Conservation (phyloP, 1,140 invertebrate species). For the Platorchestia sp. region DNA sequence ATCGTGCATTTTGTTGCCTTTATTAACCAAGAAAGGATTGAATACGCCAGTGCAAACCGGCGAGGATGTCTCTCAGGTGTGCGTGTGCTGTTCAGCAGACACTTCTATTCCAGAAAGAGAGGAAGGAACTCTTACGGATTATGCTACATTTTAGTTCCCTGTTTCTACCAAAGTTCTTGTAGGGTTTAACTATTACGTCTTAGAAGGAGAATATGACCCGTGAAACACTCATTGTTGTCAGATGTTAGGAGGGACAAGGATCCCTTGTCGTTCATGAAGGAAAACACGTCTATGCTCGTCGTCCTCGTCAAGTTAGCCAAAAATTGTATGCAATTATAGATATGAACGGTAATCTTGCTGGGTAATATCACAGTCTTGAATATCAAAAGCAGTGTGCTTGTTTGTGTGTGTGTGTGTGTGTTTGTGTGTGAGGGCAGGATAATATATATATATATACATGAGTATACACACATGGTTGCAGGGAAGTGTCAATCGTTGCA, state of each 20-base stretch:
- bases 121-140: conserved; percentile 8
- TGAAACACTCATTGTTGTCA: conserved; percentile 45
- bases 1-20: not conserved
- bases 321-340: conserved; percentile 36
- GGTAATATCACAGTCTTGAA: not conserved
- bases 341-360: conserved; percentile 1
- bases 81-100: not conserved
- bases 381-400: not conserved
- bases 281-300: conserved; percentile 40
- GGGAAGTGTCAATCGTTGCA: not conserved
- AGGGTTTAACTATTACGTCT: conserved; percentile 51
- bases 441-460: no score
- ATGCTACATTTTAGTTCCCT: conserved; percentile 22
- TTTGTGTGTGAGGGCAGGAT: no score
- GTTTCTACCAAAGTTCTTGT: conserved; percentile 49
- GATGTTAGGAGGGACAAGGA: not conserved
- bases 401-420: not conserved
- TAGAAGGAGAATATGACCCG: conserved; percentile 1
- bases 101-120: not conserved
- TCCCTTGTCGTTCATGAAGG: conserved; percentile 24
- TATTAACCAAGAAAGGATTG: not conserved
- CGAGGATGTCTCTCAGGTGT: not conserved
- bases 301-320: conserved; percentile 35
- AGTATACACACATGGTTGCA: not conserved
- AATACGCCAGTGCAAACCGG: not conserved